A percentile compares a stretch with the other conserved stretches of the same genome.
phyloP scores from a whole-genome alignment of 2,888 invertebrate genomes.

The Chymomyza procnemis region DNA sequence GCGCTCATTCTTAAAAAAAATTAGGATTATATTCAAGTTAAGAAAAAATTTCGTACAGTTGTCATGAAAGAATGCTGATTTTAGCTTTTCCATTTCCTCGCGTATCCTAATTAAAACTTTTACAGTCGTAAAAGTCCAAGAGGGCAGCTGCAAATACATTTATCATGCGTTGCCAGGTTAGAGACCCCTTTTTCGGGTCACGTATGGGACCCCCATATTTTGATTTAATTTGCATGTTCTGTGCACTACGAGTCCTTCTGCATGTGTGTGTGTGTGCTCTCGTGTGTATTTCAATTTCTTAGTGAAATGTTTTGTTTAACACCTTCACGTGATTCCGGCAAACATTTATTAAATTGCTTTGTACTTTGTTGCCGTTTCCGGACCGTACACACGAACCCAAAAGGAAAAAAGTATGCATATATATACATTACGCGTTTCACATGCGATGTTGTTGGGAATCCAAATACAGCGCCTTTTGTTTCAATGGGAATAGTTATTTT shows the following conservation, averaged over 20 bases:
- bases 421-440: neutral
- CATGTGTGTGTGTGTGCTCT: neutral
- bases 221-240: neutral
- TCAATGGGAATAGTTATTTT: conserved; percentile 8
- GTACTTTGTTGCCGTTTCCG: conserved; percentile 70
- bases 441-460: neutral
- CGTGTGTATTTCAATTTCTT: conserved; percentile 2
- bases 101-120: neutral
- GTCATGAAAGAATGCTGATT: too few species aligned
- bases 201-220: neutral
- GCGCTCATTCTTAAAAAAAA: too few species aligned
- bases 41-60: too few species aligned
- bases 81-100: too few species aligned
- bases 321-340: conserved; percentile 73
- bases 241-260: neutral
- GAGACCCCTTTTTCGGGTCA: neutral
- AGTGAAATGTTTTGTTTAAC: conserved; percentile 66
- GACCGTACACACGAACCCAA: conserved; percentile 50
- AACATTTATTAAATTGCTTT: conserved; percentile 69
- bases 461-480: conserved; percentile 6
- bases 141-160: neutral
- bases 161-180: neutral
- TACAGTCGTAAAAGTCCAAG: neutral
- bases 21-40: too few species aligned
- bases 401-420: conserved; percentile 15